Evolutionary conservation across 1,140 invertebrate genomes (phyloP), one percentile per base, ranked within the genome.

Genomic region (Trialeurodes vaporariorum): DNA sequence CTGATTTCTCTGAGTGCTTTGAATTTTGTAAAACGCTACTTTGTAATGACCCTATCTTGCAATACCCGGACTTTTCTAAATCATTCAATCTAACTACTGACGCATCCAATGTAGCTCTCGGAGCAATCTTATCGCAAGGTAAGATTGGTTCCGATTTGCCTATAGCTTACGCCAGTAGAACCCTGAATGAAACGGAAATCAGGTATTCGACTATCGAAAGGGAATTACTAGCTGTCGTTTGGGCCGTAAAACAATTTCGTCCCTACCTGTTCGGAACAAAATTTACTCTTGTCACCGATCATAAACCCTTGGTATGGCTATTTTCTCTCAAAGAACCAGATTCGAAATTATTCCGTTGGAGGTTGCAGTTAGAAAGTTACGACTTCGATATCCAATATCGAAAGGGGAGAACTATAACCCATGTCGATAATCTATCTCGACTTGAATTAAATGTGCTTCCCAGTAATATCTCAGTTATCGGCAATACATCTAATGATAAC

Each of bases 221-320:
- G 69, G 82, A 85, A 77, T 71, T 80, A 61, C 70, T 85, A 25
- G 81, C 80, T 2, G 77, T 85, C n/a, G 73, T 84, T 2, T 81
- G 76, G 75, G 76, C 76, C 11, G 70, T 78, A 9, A 75, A 77
- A 70, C 75, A 77, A 62, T 81, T 81, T 69, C 60, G 77, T 69
- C 72, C 76, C 60, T 82, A 79, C 73, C 67, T 83, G 9, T 77
- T 76, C 68, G 78, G 77, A 24, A 76, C 64, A 62, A 73, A 79
- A 59, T 81, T 84, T 65, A 76, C 69, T 25, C 77, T 82, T 13
- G 71, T 76, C 26, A 84, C 81, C 0, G 83, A 85, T 69, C 81
- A 83, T 64, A 77, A 78, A 68, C 78, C 79, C 0, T 71, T 84
- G 25, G 73, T 69, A 60, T 83, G 79, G 76, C 70, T 85, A 25